Evolutionary conservation across 2,113 vertebrate species (phyloP).

Genomic region (Anguilla japonica): DNA sequence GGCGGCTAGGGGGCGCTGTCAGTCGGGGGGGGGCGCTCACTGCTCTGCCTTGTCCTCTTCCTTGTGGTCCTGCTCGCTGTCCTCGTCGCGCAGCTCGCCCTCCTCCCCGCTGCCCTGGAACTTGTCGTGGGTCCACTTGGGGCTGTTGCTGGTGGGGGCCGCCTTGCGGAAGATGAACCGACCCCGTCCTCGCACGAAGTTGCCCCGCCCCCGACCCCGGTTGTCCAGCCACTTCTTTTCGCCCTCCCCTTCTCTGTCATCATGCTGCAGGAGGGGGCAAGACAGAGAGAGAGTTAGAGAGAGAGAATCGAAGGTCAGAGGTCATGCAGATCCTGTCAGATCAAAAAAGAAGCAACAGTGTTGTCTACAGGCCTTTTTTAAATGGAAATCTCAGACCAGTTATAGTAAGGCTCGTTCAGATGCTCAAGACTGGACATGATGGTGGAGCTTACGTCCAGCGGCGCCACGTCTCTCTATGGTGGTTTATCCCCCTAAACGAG

Average conservation of each 20-base stretch:
- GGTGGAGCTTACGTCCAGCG: no score
- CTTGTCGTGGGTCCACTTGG: conserved; percentile 89
- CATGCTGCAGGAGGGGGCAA: conserved; percentile 72
- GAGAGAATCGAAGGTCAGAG: neutral
- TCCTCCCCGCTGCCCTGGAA: conserved; percentile 85
- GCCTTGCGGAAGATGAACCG: conserved; percentile 91
- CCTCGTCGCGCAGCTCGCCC: conserved; percentile 68
- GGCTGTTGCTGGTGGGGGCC: conserved; percentile 60
- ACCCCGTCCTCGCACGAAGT: conserved; percentile 75
- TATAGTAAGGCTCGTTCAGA: no score
- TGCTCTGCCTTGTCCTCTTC: conserved; percentile 70
- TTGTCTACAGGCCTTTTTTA: no score
- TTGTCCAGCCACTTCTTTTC: conserved; percentile 76
- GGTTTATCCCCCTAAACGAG: no score
- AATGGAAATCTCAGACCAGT: no score
- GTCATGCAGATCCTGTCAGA: neutral
- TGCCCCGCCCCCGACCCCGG: conserved; percentile 78
- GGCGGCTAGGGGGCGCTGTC: neutral
- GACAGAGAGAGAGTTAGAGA: neutral
- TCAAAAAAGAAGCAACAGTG: no score
- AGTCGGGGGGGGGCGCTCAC: conserved; percentile 44
- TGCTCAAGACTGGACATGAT: no score
- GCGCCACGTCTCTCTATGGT: no score
- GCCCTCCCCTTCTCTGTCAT: conserved; percentile 82
- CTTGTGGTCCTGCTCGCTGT: conserved; percentile 77